These are phyloP conservation scores for Octonoba sinensis DNA, from an alignment of 2,888 invertebrate genomes.

Conservation along the genomic window DNA sequence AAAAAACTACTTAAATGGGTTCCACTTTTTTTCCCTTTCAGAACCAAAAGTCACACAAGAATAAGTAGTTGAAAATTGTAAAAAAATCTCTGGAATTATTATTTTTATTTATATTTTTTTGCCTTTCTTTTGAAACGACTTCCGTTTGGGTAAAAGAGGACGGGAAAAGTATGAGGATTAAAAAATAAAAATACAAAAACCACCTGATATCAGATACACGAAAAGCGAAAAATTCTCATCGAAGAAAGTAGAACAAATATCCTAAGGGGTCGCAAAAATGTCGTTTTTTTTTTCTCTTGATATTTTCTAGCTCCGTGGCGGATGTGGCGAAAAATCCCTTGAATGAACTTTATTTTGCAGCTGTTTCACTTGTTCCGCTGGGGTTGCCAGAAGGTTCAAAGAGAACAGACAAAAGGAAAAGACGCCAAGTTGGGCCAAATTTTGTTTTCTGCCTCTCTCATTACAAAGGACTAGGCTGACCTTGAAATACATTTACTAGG, in stretches of 20 bases:
- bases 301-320: constrained; percentile 52
- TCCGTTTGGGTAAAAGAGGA: constrained; percentile 46
- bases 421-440: constrained; percentile 51
- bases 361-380: constrained; percentile 60
- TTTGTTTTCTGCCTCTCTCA: constrained; percentile 21
- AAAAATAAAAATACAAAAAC: constrained; percentile 24
- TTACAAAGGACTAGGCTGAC: constrained; percentile 6
- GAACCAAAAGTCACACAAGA: too few species aligned
- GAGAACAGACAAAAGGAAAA: constrained; percentile 11
- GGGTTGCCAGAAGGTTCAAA: constrained; percentile 19
- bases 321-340: constrained; percentile 57
- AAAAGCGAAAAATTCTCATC: constrained; percentile 58
- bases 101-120: constrained; percentile 29
- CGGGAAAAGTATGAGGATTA: constrained; percentile 29
- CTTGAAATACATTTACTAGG: too few species aligned
- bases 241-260: constrained; percentile 64
- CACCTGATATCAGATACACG: constrained; percentile 59
- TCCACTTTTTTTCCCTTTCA: too few species aligned
- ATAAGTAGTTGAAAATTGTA: too few species aligned
- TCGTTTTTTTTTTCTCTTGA: constrained; percentile 15
- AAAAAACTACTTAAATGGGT: too few species aligned
- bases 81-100: too few species aligned
- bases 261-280: constrained; percentile 57
- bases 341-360: constrained; percentile 64
- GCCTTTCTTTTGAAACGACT: constrained; percentile 36